These are phyloP conservation scores for Aselliscus stoliczkanus DNA, from an alignment of 2,797 vertebrate species.

Conservation along the genomic window DNA sequence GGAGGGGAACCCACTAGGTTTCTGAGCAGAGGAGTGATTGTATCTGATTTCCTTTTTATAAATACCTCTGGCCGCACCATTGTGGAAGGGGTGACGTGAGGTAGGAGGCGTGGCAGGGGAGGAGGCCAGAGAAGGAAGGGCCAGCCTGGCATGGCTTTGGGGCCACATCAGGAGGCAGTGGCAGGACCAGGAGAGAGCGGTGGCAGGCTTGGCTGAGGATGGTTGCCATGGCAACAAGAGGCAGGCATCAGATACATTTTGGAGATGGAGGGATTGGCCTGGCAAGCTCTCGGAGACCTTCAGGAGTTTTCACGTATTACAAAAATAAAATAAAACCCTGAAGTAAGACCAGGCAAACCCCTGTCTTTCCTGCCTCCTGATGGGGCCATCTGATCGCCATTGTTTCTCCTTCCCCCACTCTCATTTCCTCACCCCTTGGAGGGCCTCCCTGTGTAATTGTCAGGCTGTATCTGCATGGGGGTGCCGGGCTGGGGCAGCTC, in stretches of 20 bases:
- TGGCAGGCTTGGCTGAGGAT: not conserved
- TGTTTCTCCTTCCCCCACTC: no score
- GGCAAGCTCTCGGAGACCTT: constrained; percentile 45
- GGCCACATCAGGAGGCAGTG: not conserved
- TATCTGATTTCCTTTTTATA: not conserved
- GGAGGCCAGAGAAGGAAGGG: not conserved
- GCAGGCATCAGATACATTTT: not conserved
- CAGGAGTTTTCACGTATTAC: constrained; percentile 22
- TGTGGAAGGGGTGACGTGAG: no score
- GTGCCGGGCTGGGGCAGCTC: not conserved
- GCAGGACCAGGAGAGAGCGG: not conserved
- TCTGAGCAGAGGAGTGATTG: not conserved
- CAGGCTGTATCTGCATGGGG: not conserved
- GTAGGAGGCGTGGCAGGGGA: fast-evolving
- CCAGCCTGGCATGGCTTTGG: no score
- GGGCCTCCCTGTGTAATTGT: not conserved
- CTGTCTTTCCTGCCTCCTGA: not conserved
- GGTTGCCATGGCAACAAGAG: not conserved
- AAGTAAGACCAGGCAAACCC: not conserved
- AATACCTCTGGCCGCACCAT: not conserved
- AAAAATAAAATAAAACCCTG: not conserved
- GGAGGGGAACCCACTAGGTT: fast-evolving
- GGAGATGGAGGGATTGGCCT: constrained; percentile 42
- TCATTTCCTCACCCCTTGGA: not conserved
- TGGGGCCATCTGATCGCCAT: no score